Conservation (phyloP, 2,113 vertebrate species). For the Marmota flaviventris region DNA sequence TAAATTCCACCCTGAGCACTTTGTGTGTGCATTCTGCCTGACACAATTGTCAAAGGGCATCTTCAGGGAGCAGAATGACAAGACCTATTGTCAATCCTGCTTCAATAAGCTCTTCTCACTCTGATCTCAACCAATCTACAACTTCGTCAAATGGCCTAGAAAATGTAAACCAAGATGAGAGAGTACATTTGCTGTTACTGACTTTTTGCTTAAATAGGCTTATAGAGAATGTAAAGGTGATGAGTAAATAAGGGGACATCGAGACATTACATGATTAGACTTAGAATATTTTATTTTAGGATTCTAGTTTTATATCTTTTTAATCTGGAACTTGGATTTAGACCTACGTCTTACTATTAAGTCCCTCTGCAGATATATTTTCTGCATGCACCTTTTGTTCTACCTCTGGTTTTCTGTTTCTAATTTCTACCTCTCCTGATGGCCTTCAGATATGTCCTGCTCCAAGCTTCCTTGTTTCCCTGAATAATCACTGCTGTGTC, state of each 20-base stretch:
- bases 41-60: conserved; percentile 92
- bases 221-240: not conserved
- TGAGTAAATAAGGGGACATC: not conserved
- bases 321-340: not conserved
- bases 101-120: conserved; percentile 90
- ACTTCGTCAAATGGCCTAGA: not conserved
- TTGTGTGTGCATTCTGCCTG: conserved; percentile 94
- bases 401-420: not conserved
- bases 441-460: not conserved
- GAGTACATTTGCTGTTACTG: not conserved
- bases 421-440: not conserved
- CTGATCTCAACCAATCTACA: not conserved
- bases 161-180: not conserved
- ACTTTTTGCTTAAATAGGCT: not conserved
- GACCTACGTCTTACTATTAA: not conserved
- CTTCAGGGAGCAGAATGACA: conserved; percentile 89
- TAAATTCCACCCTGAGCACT: conserved; percentile 97
- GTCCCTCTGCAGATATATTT: not conserved
- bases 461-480: not conserved
- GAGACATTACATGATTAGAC: not conserved
- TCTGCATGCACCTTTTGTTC: not conserved
- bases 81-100: conserved; percentile 93
- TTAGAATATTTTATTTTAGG: not conserved
- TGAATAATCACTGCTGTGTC: fast-evolving
- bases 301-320: not conserved